Base-by-base conservation (phyloP, 2,113 vertebrate species). In the Serinus canaria region DNA sequence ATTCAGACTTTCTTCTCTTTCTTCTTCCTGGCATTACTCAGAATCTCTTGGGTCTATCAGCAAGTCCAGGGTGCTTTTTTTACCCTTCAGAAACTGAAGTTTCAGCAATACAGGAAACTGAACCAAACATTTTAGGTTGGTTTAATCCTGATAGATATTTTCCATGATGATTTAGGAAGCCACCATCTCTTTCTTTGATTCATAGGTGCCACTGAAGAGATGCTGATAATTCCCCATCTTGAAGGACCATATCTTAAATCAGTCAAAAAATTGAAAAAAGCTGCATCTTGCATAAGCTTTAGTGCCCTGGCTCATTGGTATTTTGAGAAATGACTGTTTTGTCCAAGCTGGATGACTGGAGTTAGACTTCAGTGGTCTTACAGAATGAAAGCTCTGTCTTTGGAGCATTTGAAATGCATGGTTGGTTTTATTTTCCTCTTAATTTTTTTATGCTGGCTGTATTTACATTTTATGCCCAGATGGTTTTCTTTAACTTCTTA, bases 401-500 rank as follows among this genome's bases (percentile, higher is more conserved):
- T 86, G 49, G 63, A 90, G 28, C 74, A 84, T 82, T 78, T 43
- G 55, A 72, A 93, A 77, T 84, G 41, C 27, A 5, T 77, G 49
- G 27, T 93, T 93, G 66, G 35, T 87, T 94, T 96, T 87, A 74
- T 94, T 94, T 96, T 94, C 52, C 41, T 95, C 87, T 72, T 49
- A 70, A 39, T 81, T 95, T 91, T 92, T 88, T 74, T 58, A 33
- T 78, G 74, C 76, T 92, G 83, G 28, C 67, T 93, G 31, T 92
- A 91, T 94, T 96, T 93, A 90, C 77, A 63, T 96, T 97, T 92
- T 89, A 72, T 60, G 83, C 88, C 91, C 96, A 96, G 89, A 84
- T 96, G 95, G 95, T 88, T 97, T 96, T 85, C 91, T 94, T 97
- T 96, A 97, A 90, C 37, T 9, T 94, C 92, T 72, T 49, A 80